Conservation (phyloP, 2,113 vertebrate species). For the Zeus faber region DNA sequence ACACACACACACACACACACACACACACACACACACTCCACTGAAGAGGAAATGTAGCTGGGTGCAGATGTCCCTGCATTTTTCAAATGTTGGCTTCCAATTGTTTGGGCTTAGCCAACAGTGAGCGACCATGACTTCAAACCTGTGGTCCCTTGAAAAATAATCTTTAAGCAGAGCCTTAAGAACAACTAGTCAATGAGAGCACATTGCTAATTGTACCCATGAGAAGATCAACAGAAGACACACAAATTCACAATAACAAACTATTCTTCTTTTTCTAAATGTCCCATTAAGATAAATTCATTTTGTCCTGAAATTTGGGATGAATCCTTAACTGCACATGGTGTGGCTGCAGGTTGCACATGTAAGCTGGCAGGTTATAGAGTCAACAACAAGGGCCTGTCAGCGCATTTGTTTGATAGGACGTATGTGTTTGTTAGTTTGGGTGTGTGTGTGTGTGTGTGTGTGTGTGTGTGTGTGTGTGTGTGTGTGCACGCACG, state of each 20-base stretch:
- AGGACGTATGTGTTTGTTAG: neutral
- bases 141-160: slow-evolving; percentile 49
- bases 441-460: neutral
- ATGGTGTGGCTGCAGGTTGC: no score
- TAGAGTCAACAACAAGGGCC: neutral
- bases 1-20: slow-evolving; percentile 1
- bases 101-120: slow-evolving; percentile 45
- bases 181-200: slow-evolving; percentile 22
- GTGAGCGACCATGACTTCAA: slow-evolving; percentile 41
- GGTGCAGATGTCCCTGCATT: slow-evolving; percentile 52
- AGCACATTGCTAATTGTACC: slow-evolving; percentile 50
- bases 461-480: neutral
- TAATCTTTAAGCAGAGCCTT: no score
- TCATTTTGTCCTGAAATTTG: no score
- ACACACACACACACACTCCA: neutral
- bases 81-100: slow-evolving; percentile 48
- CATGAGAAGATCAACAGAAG: slow-evolving; percentile 46
- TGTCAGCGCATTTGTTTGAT: neutral
- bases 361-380: no score
- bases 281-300: no score
- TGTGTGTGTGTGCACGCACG: neutral
- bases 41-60: neutral
- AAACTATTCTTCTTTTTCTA: no score
- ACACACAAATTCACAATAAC: no score
- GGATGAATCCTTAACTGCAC: no score